Evolutionary conservation across 2,797 vertebrate species (phyloP).

Genomic region (Eulemur mongoz): DNA sequence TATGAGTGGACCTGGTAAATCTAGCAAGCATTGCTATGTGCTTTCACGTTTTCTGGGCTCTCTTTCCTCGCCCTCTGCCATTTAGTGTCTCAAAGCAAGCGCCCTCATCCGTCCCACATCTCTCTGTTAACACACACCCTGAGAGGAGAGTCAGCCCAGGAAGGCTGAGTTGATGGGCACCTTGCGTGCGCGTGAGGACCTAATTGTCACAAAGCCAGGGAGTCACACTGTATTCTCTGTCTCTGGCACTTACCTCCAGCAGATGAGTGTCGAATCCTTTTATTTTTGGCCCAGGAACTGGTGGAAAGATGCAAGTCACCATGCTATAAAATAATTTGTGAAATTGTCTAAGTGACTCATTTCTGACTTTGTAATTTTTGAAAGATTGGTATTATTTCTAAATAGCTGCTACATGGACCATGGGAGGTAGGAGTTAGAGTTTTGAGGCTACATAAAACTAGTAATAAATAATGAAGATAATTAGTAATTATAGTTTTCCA

Average conservation of each 20-base stretch:
- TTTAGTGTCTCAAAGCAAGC: background rate
- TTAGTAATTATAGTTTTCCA: background rate
- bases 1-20: background rate
- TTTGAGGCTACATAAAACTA: background rate
- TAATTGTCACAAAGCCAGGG: background rate
- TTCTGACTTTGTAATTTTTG: conserved; percentile 9
- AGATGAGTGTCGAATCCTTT: conserved; percentile 95
- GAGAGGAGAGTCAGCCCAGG: background rate
- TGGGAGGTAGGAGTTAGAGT: background rate
- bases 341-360: conserved; percentile 6
- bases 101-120: background rate
- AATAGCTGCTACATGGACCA: background rate
- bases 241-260: conserved; percentile 89
- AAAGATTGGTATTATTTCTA: conserved; percentile 12
- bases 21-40: background rate
- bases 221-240: background rate
- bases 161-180: background rate
- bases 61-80: background rate
- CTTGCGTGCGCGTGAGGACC: background rate
- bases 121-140: background rate
- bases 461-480: background rate
- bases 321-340: conserved; percentile 85
- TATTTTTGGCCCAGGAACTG: conserved; percentile 96
- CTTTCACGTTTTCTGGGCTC: background rate
- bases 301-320: conserved; percentile 92